Evolutionary conservation across 2,888 invertebrate genomes (phyloP), one percentile per base, ranked within the genome.

Genomic region (Athrips mouffetella): DNA sequence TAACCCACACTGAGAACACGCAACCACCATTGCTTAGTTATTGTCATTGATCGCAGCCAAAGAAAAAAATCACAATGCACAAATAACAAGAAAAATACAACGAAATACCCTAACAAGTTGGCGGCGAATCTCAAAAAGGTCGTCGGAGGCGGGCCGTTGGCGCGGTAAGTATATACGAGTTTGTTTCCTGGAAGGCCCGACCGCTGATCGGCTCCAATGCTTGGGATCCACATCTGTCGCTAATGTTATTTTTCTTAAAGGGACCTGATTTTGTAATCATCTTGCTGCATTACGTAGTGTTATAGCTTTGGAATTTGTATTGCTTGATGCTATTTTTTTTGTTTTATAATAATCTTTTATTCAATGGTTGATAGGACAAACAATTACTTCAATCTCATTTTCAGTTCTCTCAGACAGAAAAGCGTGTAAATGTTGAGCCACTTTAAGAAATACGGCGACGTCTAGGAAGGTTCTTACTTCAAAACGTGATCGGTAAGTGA

Each of bases 181-280:
- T 33, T 35, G 45, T 76, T 87, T 88, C 87, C 79, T 71, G 82
- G 87, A 88, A 88, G 87, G 86, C 67, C 65, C 58, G 64, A 65
- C 71, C 73, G 68, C 76, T 75, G 73, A 71, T 71, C 77, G 72
- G 66, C 70, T 72, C 73, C 65, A 73, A 71, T 70, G 66, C 73
- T 68, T 65, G 69, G 69, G 67, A 71, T 70, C 72, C 70, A 79
- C 85, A 86, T 85, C 85, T 86, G 86, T 82, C 76, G 72, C 71
- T 79, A 71, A 76, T 73, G 75, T 66, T 66, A 62, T 60, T 59
- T 60, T 60, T 59, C 58, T 61, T 54, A 60, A 66, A 64, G 56
- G 56, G 56, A 58, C 59, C 56, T 44, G 44, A 60, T 65, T 62
- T 60, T 62, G 66, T 67, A 63, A 65, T 62, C 30, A 31, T 30